phyloP scores from a whole-genome alignment of 2,113 vertebrate genomes.

The Ramphastos sulfuratus region DNA sequence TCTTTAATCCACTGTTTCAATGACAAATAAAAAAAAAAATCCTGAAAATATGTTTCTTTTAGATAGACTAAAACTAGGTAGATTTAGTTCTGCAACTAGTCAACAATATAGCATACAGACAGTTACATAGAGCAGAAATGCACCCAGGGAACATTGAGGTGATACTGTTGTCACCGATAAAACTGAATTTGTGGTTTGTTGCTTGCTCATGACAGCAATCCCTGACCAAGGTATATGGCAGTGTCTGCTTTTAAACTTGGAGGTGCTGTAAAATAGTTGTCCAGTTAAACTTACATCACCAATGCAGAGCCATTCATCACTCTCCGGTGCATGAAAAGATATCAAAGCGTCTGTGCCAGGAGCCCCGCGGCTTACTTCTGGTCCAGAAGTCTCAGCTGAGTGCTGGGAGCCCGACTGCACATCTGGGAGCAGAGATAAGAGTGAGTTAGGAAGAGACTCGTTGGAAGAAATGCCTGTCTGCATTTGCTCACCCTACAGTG shows the following conservation, averaged over 20 bases:
- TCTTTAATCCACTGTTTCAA: background rate
- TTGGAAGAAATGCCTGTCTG: background rate
- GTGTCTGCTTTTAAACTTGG: background rate
- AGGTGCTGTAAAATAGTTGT: background rate
- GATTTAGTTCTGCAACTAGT: background rate
- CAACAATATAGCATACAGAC: background rate
- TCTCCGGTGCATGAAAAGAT: background rate
- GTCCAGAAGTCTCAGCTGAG: background rate
- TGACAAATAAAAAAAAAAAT: background rate
- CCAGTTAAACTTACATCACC: background rate
- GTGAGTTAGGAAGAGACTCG: background rate
- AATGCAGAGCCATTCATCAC: background rate
- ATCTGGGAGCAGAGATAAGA: background rate
- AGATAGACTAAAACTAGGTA: background rate
- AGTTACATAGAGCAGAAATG: background rate
- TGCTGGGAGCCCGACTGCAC: background rate
- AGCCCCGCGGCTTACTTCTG: background rate
- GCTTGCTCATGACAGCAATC: background rate
- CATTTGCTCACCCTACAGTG: background rate
- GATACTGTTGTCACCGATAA: background rate
- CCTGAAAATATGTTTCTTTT: background rate
- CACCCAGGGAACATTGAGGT: background rate
- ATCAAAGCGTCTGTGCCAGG: rapidly evolving
- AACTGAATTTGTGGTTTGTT: background rate
- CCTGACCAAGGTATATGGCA: background rate